Evolutionary conservation across 2,888 invertebrate genomes (phyloP).

Genomic region (Synergus laeviventris): DNA sequence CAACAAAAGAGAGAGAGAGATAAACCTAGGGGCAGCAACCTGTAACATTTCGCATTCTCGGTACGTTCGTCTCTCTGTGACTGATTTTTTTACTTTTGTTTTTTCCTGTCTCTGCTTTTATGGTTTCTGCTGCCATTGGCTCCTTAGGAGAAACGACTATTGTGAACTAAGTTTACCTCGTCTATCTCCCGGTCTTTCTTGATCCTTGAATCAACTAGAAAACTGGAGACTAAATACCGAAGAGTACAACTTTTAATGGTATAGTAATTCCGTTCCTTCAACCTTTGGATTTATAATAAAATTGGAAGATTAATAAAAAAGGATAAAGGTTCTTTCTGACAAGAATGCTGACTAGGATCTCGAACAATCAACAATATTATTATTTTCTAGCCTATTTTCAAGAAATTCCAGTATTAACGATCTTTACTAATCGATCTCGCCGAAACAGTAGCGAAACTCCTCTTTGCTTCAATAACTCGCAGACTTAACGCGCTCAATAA

Average conservation of each 20-base stretch:
- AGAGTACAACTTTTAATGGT: no score
- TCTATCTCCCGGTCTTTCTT: background rate
- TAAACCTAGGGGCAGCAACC: background rate
- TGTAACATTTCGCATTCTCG: slow-evolving; percentile 33
- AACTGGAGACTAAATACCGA: no score
- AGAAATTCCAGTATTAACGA: slow-evolving; percentile 27
- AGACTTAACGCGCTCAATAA: slow-evolving; percentile 25
- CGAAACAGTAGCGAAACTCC: background rate
- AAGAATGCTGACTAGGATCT: background rate
- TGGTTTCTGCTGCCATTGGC: slow-evolving; percentile 20
- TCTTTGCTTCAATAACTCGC: background rate
- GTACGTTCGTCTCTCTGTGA: slow-evolving; percentile 37
- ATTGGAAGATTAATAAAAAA: background rate
- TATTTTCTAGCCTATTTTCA: slow-evolving; percentile 13
- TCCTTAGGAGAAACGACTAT: background rate
- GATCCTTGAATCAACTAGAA: background rate
- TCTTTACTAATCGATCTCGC: slow-evolving; percentile 44
- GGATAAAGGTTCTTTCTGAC: background rate
- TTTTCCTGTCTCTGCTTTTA: slow-evolving; percentile 34
- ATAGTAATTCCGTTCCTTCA: no score
- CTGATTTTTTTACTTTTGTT: slow-evolving; percentile 25
- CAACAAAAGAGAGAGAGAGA: background rate
- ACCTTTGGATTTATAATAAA: background rate
- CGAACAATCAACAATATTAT: background rate
- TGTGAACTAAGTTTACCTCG: background rate